Conservation (phyloP, 2,888 invertebrate species). For the Agrochola lota region DNA sequence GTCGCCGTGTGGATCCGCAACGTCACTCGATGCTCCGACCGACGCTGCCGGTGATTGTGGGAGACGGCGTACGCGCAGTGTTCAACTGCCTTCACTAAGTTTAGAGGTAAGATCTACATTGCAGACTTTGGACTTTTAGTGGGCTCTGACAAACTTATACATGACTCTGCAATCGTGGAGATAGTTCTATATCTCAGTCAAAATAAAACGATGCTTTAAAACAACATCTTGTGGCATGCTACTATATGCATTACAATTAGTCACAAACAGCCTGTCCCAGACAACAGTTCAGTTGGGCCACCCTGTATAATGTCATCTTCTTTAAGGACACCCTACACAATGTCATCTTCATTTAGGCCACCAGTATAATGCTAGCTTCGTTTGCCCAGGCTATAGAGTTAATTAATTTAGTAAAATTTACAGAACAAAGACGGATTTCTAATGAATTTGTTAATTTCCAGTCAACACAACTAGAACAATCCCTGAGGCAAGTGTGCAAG, state of each 20-base stretch:
- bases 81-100: constrained; percentile 76
- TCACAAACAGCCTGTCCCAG: background rate
- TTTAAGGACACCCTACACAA: background rate
- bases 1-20: constrained; percentile 76
- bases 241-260: background rate
- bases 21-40: constrained; percentile 72
- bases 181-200: no score
- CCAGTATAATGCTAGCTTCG: no score
- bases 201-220: background rate
- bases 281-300: background rate
- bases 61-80: constrained; percentile 77
- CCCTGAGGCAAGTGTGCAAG: constrained; percentile 76
- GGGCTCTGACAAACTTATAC: background rate
- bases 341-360: no score
- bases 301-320: background rate
- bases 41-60: constrained; percentile 78
- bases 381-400: no score
- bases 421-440: background rate
- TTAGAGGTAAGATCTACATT: constrained; percentile 41
- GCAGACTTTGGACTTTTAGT: background rate
- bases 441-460: constrained; percentile 62
- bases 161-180: background rate
- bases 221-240: background rate
- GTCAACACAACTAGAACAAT: constrained; percentile 79
- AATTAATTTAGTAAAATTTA: background rate